Conservation (phyloP, 1,140 invertebrate species). For the Cardiocondyla obscurior region DNA sequence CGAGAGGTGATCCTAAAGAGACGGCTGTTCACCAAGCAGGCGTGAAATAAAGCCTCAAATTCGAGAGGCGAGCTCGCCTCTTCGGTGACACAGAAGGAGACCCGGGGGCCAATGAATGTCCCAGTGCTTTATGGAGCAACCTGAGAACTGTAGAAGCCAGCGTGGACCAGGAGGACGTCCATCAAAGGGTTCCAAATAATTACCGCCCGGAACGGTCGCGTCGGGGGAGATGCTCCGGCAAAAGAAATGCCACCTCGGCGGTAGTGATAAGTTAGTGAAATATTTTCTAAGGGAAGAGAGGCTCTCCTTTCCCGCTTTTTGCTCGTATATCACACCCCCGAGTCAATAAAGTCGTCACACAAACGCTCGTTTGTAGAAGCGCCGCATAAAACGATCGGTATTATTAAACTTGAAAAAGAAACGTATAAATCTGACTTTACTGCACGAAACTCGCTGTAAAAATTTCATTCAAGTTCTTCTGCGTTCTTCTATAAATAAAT, state of each 20-base stretch:
- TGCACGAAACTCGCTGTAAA: background rate
- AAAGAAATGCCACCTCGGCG: conserved; percentile 35
- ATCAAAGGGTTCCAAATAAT: conserved; percentile 81
- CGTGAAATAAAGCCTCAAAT: conserved; percentile 76
- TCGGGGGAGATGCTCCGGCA: conserved; percentile 38
- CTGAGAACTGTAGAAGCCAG: conserved; percentile 68
- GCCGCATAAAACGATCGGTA: conserved; percentile 51
- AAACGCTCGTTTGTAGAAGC: conserved; percentile 65
- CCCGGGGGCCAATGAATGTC: conserved; percentile 62
- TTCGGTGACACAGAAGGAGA: conserved; percentile 26
- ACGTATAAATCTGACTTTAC: background rate
- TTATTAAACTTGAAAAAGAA: conserved; percentile 38
- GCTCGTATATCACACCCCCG: conserved; percentile 56
- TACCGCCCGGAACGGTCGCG: conserved; percentile 61
- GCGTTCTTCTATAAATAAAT: background rate
- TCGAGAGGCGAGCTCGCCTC: conserved; percentile 49
- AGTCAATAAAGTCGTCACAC: conserved; percentile 65
- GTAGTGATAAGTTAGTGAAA: conserved; percentile 68
- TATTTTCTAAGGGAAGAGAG: conserved; percentile 36
- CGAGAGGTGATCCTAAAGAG: conserved; percentile 50
- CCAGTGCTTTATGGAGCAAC: conserved; percentile 65
- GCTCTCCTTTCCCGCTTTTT: background rate
- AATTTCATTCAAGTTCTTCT: background rate
- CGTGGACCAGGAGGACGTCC: conserved; percentile 67
- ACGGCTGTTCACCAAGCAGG: conserved; percentile 68